phyloP scores from a whole-genome alignment of 2,888 invertebrate species.

The Agapostemon virescens region DNA sequence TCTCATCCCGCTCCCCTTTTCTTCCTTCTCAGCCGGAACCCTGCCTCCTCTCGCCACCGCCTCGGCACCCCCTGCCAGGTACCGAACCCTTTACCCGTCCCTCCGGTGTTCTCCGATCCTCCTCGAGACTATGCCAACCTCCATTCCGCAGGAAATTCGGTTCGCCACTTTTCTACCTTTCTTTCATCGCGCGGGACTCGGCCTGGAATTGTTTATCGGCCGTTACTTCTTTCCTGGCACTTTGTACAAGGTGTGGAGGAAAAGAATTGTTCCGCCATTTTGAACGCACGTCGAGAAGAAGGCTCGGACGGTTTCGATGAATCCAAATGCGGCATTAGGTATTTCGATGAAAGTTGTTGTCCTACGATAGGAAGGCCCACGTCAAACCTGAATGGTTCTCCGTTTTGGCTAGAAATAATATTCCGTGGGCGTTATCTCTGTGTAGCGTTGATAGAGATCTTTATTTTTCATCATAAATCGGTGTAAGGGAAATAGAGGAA shows the following conservation, averaged over 20 bases:
- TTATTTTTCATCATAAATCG: background rate
- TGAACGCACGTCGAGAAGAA: no score
- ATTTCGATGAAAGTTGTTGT: background rate
- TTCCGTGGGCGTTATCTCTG: background rate
- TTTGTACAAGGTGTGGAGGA: background rate
- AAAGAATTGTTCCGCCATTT: background rate
- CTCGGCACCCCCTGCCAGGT: slow-evolving; percentile 55
- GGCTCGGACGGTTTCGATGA: background rate
- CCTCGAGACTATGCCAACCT: background rate
- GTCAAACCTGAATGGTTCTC: background rate
- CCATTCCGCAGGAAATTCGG: slow-evolving; percentile 9
- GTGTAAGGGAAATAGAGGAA: slow-evolving; percentile 4
- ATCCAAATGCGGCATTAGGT: background rate
- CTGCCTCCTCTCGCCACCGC: slow-evolving; percentile 23
- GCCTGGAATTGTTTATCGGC: background rate
- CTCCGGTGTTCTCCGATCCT: background rate
- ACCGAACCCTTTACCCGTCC: slow-evolving; percentile 25
- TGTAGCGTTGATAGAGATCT: slow-evolving; percentile 1
- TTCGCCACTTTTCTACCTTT: background rate
- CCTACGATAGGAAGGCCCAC: background rate
- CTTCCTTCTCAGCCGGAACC: slow-evolving; percentile 22
- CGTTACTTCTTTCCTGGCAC: no score
- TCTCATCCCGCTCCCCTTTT: slow-evolving; percentile 45
- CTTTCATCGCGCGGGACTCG: background rate
- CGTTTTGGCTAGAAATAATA: background rate